A percentile compares a stretch with the other conserved stretches of the same genome.
Conservation (phyloP, 1,140 invertebrate genomes). For the Tigriopus japonicus region DNA sequence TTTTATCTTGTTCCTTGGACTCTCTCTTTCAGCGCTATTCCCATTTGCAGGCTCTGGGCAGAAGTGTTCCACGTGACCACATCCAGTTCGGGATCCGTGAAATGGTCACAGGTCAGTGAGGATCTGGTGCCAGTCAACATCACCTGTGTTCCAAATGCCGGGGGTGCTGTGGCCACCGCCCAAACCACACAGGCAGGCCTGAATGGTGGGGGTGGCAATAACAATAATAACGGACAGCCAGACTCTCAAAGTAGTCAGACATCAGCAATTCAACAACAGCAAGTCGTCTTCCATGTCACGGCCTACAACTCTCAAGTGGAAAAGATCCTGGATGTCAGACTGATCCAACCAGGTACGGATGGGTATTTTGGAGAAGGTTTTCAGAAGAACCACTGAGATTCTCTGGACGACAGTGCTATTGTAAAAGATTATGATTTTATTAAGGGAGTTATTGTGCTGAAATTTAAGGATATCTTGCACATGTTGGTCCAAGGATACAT, state of each 20-base stretch:
- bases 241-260: slow-evolving; percentile 27
- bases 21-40: background rate
- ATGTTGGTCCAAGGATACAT: too few relatives aligned
- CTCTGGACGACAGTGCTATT: too few relatives aligned
- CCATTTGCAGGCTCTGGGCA: slow-evolving; percentile 65
- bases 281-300: slow-evolving; percentile 91
- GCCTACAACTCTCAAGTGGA: slow-evolving; percentile 96
- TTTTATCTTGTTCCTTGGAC: too few relatives aligned
- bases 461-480: too few relatives aligned
- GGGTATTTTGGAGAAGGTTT: too few relatives aligned
- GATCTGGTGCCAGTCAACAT: slow-evolving; percentile 94
- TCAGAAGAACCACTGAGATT: too few relatives aligned
- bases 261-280: slow-evolving; percentile 39
- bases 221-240: slow-evolving; percentile 13
- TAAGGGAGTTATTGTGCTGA: too few relatives aligned
- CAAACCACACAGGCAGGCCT: background rate
- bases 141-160: slow-evolving; percentile 57
- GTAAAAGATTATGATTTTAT: too few relatives aligned
- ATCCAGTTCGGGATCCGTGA: slow-evolving; percentile 64
- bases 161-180: background rate
- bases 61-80: slow-evolving; percentile 91
- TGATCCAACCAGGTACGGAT: slow-evolving; percentile 65
- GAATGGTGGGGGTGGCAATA: too few relatives aligned
- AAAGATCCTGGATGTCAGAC: slow-evolving; percentile 88
- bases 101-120: slow-evolving; percentile 93